These are phyloP conservation scores for Idaea aversata DNA, from an alignment of 2,888 invertebrate genomes.

Conservation along the genomic window DNA sequence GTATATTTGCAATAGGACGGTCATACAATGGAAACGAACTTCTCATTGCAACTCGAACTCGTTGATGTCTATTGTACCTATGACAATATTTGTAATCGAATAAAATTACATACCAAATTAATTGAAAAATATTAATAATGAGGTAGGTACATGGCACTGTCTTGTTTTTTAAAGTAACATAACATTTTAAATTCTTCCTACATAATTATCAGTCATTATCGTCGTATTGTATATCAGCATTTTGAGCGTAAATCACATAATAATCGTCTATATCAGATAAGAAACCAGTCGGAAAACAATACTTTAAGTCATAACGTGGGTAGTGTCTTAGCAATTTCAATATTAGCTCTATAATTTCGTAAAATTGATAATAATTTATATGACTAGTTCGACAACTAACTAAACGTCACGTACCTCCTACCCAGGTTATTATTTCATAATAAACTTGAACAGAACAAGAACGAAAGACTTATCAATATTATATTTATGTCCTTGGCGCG, in stretches of 20 bases:
- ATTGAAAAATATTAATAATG: background rate
- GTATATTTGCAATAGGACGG: constrained; percentile 9
- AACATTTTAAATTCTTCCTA: background rate
- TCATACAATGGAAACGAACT: constrained; percentile 8
- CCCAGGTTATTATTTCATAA: background rate
- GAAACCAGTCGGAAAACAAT: constrained; percentile 2
- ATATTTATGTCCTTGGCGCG: background rate
- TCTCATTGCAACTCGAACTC: constrained; percentile 11
- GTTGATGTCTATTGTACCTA: constrained; percentile 28
- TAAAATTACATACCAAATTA: background rate
- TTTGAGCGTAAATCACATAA: constrained; percentile 12
- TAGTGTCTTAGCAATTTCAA: background rate
- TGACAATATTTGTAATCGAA: background rate
- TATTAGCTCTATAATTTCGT: background rate
- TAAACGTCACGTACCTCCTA: background rate
- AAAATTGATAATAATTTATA: background rate
- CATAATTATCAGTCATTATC: constrained; percentile 2
- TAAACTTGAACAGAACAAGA: background rate
- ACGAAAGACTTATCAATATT: background rate
- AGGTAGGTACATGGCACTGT: background rate
- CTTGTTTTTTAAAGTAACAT: constrained; percentile 2
- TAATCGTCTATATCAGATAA: constrained; percentile 22
- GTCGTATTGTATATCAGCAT: constrained; percentile 11
- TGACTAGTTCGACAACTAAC: background rate
- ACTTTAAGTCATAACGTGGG: background rate